Conservation (phyloP, 1,140 invertebrate genomes). For the Triops cancriformis region DNA sequence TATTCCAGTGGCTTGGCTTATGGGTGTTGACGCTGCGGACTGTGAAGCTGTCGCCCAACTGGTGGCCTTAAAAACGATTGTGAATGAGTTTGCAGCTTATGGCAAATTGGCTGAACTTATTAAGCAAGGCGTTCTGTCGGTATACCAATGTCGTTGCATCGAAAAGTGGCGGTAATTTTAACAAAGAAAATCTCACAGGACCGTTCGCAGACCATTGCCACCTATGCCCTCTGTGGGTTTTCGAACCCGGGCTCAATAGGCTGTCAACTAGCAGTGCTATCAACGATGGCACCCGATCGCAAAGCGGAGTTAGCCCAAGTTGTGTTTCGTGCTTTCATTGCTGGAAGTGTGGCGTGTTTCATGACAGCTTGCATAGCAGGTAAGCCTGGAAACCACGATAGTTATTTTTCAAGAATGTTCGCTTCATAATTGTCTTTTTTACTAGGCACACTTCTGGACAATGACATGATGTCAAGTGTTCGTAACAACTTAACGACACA, state of each 20-base stretch:
- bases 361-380: constrained; percentile 87
- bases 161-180: background rate
- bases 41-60: constrained; percentile 67
- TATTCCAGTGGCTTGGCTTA: constrained; percentile 69
- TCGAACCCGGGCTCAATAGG: constrained; percentile 85
- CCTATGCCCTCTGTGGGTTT: constrained; percentile 91
- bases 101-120: constrained; percentile 59
- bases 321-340: constrained; percentile 70
- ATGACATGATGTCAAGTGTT: too few species aligned
- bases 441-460: too few species aligned
- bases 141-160: constrained; percentile 37
- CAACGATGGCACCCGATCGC: constrained; percentile 67
- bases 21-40: constrained; percentile 69
- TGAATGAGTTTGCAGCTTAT: constrained; percentile 90
- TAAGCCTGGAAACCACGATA: constrained; percentile 33
- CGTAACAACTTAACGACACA: too few species aligned
- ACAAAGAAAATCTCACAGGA: constrained; percentile 41
- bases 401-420: background rate
- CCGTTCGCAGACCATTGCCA: constrained; percentile 71
- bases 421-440: background rate
- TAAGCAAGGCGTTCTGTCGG: constrained; percentile 47
- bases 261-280: constrained; percentile 74
- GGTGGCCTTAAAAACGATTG: constrained; percentile 77
- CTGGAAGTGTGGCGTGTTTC: constrained; percentile 79
- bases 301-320: constrained; percentile 57